Evolutionary conservation across 2,888 invertebrate genomes (phyloP).

Genomic region (Tetrapedia diversipes): DNA sequence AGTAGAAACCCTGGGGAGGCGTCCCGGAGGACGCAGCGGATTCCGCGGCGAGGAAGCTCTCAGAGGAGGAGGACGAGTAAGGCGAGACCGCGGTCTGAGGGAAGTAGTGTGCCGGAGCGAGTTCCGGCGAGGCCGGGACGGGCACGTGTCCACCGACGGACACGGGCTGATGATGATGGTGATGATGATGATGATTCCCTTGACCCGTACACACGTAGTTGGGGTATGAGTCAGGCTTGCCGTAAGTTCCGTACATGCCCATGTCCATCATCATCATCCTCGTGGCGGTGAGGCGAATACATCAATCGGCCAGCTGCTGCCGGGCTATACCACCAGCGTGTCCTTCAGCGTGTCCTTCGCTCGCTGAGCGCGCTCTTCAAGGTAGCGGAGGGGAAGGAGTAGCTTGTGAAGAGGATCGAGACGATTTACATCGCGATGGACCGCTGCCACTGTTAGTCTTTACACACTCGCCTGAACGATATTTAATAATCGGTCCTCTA

Average conservation of each 20-base stretch:
- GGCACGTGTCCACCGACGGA: conserved; percentile 84
- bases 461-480: neutral
- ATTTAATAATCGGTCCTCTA: neutral
- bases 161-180: conserved; percentile 64
- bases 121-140: conserved; percentile 81
- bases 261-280: conserved; percentile 92
- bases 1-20: conserved; percentile 78
- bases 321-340: conserved; percentile 12
- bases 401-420: neutral
- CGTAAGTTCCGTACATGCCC: conserved; percentile 88
- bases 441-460: neutral
- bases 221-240: conserved; percentile 81
- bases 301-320: conserved; percentile 71
- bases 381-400: neutral
- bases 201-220: conserved; percentile 77
- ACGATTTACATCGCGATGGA: conserved; percentile 27
- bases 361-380: conserved; percentile 1
- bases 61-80: conserved; percentile 81
- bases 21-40: conserved; percentile 75
- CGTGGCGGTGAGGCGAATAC: conserved; percentile 72
- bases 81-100: conserved; percentile 78
- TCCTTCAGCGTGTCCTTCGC: conserved; percentile 26
- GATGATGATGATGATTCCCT: conserved; percentile 67
- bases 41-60: conserved; percentile 77
- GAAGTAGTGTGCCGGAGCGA: conserved; percentile 78